phyloP scores from a whole-genome alignment of 2,888 invertebrate species.

The Smittia aterrima region DNA sequence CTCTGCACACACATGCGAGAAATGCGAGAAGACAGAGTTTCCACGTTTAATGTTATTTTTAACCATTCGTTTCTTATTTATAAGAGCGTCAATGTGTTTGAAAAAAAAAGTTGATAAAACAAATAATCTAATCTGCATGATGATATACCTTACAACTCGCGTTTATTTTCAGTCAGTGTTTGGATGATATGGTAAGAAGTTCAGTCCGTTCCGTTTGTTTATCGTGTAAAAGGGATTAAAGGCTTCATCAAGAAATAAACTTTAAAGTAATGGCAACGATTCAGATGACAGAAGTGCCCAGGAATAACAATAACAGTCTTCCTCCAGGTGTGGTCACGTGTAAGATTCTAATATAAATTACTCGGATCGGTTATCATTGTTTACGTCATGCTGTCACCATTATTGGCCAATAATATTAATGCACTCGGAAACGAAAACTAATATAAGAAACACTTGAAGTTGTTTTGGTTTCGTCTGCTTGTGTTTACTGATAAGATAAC shows the following conservation, averaged over 20 bases:
- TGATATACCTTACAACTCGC: not conserved
- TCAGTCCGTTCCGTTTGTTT: not conserved
- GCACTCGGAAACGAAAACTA: too few relatives aligned
- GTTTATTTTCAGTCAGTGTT: slow-evolving; percentile 20
- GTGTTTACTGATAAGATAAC: too few relatives aligned
- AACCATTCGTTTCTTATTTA: not conserved
- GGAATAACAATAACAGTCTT: not conserved
- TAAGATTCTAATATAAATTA: not conserved
- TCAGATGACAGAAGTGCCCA: not conserved
- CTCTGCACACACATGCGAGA: too few relatives aligned
- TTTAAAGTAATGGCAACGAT: slow-evolving; percentile 11
- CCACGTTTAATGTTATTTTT: slow-evolving; percentile 11
- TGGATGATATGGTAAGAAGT: not conserved
- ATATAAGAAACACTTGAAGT: too few relatives aligned
- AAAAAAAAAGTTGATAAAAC: slow-evolving; percentile 18
- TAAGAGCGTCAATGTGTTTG: slow-evolving; percentile 23
- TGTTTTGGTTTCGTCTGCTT: too few relatives aligned
- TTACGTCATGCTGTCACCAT: too few relatives aligned
- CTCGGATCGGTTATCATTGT: too few relatives aligned
- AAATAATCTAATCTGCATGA: slow-evolving; percentile 32
- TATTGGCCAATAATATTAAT: too few relatives aligned
- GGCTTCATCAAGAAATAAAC: too few relatives aligned
- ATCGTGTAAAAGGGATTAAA: not conserved
- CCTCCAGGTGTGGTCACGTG: not conserved
- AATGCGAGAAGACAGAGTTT: not conserved